Conservation (phyloP, 2,797 vertebrate species). For the Danionella dracula region DNA sequence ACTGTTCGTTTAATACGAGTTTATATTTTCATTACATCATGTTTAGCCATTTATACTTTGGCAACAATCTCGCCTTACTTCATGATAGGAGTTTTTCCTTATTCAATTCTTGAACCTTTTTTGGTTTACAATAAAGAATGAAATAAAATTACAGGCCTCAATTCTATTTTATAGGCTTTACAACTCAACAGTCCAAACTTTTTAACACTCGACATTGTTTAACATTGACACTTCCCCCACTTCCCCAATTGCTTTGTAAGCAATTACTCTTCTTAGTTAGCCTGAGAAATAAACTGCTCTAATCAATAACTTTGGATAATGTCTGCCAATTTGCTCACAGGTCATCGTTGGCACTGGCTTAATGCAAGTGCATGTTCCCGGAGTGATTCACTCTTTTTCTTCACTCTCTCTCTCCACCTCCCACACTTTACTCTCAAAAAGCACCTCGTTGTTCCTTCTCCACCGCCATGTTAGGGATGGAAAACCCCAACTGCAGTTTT, state of each 20-base stretch:
- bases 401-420: slow-evolving; percentile 23
- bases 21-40: too few relatives aligned
- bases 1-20: too few relatives aligned
- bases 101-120: too few relatives aligned
- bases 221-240: too few relatives aligned
- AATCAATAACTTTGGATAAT: slow-evolving; percentile 77
- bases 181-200: too few relatives aligned
- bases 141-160: too few relatives aligned
- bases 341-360: slow-evolving; percentile 69
- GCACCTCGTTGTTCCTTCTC: slow-evolving; percentile 57
- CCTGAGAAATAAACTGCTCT: slow-evolving; percentile 62
- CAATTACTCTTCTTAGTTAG: slow-evolving; percentile 68
- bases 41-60: too few relatives aligned
- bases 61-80: too few relatives aligned
- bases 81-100: too few relatives aligned
- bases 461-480: slow-evolving; percentile 56
- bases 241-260: not conserved
- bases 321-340: slow-evolving; percentile 84
- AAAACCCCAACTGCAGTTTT: slow-evolving; percentile 63
- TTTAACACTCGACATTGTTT: too few relatives aligned
- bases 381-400: slow-evolving; percentile 55
- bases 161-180: too few relatives aligned
- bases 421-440: slow-evolving; percentile 46
- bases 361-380: slow-evolving; percentile 65
- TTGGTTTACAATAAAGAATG: too few relatives aligned